Base-by-base conservation (phyloP, 2,888 invertebrate genomes). In the Ichneumoninae sp. region DNA sequence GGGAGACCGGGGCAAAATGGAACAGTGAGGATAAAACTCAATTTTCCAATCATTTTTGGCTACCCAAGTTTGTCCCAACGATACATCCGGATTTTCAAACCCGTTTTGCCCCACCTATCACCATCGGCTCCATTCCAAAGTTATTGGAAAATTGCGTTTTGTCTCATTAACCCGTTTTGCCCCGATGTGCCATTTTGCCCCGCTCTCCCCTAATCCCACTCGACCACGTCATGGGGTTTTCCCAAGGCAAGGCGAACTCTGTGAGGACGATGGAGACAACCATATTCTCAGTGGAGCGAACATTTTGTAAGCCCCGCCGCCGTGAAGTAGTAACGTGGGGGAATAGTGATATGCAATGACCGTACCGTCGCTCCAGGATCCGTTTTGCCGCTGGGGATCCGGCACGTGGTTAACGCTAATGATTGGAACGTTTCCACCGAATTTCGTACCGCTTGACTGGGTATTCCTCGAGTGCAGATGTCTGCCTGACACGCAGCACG, bases 371-470 rank as follows among this genome's bases (percentile, higher is more conserved):
- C 69, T 16, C 50, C 52, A 16, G 1, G 60, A 33, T 36, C 60
- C 22, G 65, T 50, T 30, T 62, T 65, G 50, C 50, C 33, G 62
- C 62, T 50, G 62, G 62, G 30, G 33, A 50, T 50, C 62, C 65
- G 33, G 52, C 50, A 66, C 66, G 40, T 40, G 66, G 66, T 66
- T 66, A 76, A 66, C 66, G 52, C 54, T 54, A 36, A 76, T 76
- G 76, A 76, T 76, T 75, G 65, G 75, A 75, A 36, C 76, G 52
- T 52, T 75, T 76, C 76, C 76, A 54, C 66, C 19, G 65, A 76
- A 65, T 66, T 66, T 65, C 50, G 66, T 22, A 54, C 52, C 40
- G 65, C 76, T 66, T 40, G 76, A 66, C 65, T 66, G 66, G 52
- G 76, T 66, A 75, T 76, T 52, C 44, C 40, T 54, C 54, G 76